phyloP scores from a whole-genome alignment of 1,140 invertebrate species.

The Zaprionus africanus region DNA sequence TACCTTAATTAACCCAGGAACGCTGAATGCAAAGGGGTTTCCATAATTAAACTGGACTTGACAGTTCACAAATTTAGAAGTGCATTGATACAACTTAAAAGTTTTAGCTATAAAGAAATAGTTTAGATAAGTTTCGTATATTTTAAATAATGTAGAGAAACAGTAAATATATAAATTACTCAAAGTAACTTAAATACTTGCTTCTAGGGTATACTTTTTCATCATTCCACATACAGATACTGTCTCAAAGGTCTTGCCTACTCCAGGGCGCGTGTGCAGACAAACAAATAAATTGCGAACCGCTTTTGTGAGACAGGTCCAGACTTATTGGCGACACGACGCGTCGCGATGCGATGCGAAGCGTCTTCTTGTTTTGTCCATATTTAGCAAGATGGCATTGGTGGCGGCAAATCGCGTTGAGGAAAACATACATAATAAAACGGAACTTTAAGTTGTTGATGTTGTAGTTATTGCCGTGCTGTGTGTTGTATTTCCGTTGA shows the following conservation, averaged over 20 bases:
- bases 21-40: neutral
- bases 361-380: slow-evolving; percentile 46
- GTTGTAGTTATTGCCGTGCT: slow-evolving; percentile 32
- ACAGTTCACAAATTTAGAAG: neutral
- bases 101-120: neutral
- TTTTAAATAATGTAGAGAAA: too few species aligned
- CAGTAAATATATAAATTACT: too few species aligned
- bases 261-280: slow-evolving; percentile 37
- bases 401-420: neutral
- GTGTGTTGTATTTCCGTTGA: slow-evolving; percentile 39
- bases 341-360: slow-evolving; percentile 51
- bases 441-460: slow-evolving; percentile 53
- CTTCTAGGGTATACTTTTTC: neutral
- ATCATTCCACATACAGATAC: neutral
- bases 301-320: slow-evolving; percentile 60
- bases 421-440: slow-evolving; percentile 62
- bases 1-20: neutral
- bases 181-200: too few species aligned
- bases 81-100: neutral
- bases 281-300: slow-evolving; percentile 69
- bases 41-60: neutral
- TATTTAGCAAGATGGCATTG: slow-evolving; percentile 52
- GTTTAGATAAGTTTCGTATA: too few species aligned
- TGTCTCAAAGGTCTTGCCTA: slow-evolving; percentile 32
- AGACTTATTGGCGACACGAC: slow-evolving; percentile 71